phyloP scores from a whole-genome alignment of 2,888 invertebrate species.

The Auanema freiburgensis region DNA sequence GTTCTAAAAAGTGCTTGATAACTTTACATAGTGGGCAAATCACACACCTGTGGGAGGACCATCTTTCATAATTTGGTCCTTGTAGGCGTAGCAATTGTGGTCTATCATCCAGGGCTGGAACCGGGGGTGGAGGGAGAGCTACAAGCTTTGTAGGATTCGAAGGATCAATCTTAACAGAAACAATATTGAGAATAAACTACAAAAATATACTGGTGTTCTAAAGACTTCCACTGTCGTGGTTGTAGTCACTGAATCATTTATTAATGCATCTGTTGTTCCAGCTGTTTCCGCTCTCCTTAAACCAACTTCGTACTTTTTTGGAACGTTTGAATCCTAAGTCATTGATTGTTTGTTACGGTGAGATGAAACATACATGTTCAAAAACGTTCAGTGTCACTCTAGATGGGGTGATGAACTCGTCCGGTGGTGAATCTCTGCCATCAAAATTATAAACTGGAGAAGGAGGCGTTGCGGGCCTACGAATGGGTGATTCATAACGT shows the following conservation, averaged over 20 bases:
- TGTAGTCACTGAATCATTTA: constrained; percentile 37
- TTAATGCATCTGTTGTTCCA: constrained; percentile 25
- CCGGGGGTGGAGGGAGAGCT: constrained; percentile 11
- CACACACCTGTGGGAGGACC: constrained; percentile 6
- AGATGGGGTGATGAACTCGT: constrained; percentile 43
- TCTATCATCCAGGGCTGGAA: constrained; percentile 19
- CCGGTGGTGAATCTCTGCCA: constrained; percentile 40
- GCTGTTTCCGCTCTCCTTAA: constrained; percentile 6
- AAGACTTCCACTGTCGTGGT: constrained; percentile 44
- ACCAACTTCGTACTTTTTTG: constrained; percentile 17
- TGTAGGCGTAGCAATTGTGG: constrained; percentile 17
- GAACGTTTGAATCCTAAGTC: too few species aligned
- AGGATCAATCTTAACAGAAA: background rate
- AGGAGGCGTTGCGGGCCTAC: constrained; percentile 17
- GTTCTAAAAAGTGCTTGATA: constrained; percentile 9
- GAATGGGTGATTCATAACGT: background rate
- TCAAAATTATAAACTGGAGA: constrained; percentile 21
- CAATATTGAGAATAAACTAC: background rate
- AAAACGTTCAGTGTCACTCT: constrained; percentile 39
- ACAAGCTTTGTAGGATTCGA: background rate
- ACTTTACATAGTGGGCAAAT: background rate
- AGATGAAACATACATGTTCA: constrained; percentile 28
- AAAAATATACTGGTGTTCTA: constrained; percentile 26
- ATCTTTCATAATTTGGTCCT: constrained; percentile 21
- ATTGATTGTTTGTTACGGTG: too few species aligned